Percentiles rank a stretch among this genome's conserved stretches.
Evolutionary conservation across 2,113 vertebrate species (phyloP).

Genomic region (Craseonycteris thonglongyai): DNA sequence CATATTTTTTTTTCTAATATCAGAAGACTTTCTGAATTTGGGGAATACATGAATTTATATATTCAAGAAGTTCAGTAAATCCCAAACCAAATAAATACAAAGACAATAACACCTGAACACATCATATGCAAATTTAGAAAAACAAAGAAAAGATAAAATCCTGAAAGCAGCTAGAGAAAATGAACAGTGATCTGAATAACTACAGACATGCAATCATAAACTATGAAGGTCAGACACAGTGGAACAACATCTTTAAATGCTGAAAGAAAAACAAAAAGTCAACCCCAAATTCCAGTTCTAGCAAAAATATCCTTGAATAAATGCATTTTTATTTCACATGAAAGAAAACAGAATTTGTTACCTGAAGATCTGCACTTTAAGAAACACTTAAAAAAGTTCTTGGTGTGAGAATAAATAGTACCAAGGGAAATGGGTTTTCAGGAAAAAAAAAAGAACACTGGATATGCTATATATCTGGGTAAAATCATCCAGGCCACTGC

Average conservation of each 20-base stretch:
- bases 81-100: background rate
- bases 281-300: background rate
- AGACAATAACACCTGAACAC: background rate
- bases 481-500: background rate
- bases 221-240: background rate
- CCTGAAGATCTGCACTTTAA: background rate
- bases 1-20: background rate
- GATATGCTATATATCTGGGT: background rate
- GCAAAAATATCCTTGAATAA: conserved; percentile 1
- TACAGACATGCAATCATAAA: background rate
- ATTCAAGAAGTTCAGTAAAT: background rate
- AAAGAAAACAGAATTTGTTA: background rate
- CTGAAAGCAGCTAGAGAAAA: conserved; percentile 1
- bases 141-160: background rate
- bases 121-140: background rate
- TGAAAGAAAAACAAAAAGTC: background rate
- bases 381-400: background rate
- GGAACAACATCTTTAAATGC: background rate
- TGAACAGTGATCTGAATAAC: background rate
- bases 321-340: background rate
- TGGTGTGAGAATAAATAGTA: background rate
- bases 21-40: background rate
- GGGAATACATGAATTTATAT: background rate
- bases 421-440: background rate
- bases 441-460: background rate